These are phyloP conservation scores for Cephus spinipes DNA, from an alignment of 2,888 invertebrate species.

Conservation along the genomic window DNA sequence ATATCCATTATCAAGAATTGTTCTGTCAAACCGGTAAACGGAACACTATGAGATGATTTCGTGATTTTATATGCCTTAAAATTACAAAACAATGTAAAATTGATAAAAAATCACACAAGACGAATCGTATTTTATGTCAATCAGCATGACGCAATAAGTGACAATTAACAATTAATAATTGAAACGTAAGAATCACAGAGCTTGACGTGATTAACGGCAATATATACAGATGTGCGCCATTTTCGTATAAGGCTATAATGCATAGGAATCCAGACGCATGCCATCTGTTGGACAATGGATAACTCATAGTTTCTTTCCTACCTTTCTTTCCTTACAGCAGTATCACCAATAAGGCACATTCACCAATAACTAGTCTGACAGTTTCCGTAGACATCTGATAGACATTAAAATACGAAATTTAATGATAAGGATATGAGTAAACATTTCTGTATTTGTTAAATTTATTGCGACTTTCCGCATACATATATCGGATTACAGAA, in stretches of 20 bases:
- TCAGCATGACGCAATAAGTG: not conserved
- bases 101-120: not conserved
- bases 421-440: not conserved
- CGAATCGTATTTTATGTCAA: not conserved
- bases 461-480: not conserved
- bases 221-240: not conserved
- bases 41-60: not conserved
- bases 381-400: not conserved
- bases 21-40: slow-evolving; percentile 14
- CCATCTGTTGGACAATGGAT: not conserved
- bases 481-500: not conserved
- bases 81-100: not conserved
- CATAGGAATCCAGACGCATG: not conserved
- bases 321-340: no score
- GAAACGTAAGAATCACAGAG: not conserved
- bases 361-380: not conserved
- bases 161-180: not conserved
- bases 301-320: not conserved
- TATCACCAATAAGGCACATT: no score
- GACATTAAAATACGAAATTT: not conserved
- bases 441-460: not conserved
- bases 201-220: not conserved
- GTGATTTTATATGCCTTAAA: not conserved
- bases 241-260: not conserved
- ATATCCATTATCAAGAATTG: slow-evolving; percentile 39